These are phyloP conservation scores for Hylyphantes graminicola DNA, from an alignment of 1,140 invertebrate species.

Conservation along the genomic window DNA sequence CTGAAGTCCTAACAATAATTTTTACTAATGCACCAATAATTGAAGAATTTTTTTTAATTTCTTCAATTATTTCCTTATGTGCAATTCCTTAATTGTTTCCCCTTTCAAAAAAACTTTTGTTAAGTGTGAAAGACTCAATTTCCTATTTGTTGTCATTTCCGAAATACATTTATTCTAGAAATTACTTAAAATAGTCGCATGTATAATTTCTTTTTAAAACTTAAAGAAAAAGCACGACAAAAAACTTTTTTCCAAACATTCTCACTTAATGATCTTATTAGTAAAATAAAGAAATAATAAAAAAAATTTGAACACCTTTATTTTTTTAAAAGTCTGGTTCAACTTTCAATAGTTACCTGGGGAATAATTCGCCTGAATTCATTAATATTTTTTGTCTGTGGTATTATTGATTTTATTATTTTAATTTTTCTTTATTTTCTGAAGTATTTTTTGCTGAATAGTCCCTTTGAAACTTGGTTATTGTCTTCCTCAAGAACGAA, in stretches of 20 bases:
- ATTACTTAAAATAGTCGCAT: no score
- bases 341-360: slow-evolving; percentile 18
- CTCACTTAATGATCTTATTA: slow-evolving; percentile 38
- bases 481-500: background rate
- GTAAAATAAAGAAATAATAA: background rate
- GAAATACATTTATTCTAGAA: no score
- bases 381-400: slow-evolving; percentile 5
- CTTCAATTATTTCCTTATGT: no score
- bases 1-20: no score
- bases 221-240: background rate
- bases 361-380: slow-evolving; percentile 40
- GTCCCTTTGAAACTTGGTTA: no score
- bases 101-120: no score
- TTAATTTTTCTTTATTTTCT: slow-evolving; percentile 2
- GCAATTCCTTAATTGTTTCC: no score
- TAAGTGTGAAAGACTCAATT: no score
- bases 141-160: no score
- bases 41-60: no score
- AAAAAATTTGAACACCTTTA: slow-evolving; percentile 2
- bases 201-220: no score
- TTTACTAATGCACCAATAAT: no score
- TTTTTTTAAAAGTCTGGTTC: slow-evolving; percentile 12
- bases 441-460: background rate
- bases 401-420: background rate
- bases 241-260: slow-evolving; percentile 22